Base-by-base conservation (phyloP, 2,113 vertebrate genomes). In the Choloepus hoffmanni region DNA sequence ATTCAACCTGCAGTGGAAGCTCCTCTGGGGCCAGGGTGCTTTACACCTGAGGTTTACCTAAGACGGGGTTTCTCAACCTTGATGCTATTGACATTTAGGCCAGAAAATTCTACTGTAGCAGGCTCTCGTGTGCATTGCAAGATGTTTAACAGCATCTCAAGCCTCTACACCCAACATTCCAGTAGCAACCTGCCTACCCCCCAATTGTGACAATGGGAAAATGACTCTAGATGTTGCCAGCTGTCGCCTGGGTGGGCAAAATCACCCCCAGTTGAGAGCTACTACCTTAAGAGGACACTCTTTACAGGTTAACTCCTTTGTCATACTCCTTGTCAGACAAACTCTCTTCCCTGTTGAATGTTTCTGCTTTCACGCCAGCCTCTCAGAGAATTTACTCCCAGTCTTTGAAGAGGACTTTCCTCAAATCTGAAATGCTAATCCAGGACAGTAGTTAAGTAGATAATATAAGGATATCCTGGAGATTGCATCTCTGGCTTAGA, bases 331-430 rank as follows among this genome's bases (percentile, higher is more conserved):
- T 48, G 40, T 23, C 55, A 48, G 48, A 82, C 10, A 43, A 62
- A 85, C 13, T 63, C 3, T 48, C 53, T 40, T 93, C 30, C 30
- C 33, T 15, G 55, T 68, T 67, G 40, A 84, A 40, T 30, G 16
- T 48, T 13, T 23, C 48, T 65, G 28, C 72, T 92, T 94, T 67
- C 28, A n/a, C 48, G 15, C 58, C 10, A 58, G 60, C 45, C 8
- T 55, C 62, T 82, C 53, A 81, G 58, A 62, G 1, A 6, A 40
- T 65, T 2, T 24, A 73, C 33, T 82, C 26, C 63, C 28, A 28
- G 21, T 73, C 84, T 89, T 77, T 90, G 68, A 74, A 58, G 55
- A 73, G 63, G 72, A 73, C 43, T 94, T 90, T 62, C 11, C 45
- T 4, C 60, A 36, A n/a, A 0, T 40, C 67, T 82, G 26, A 94